Evolutionary conservation across 1,140 invertebrate genomes (phyloP).

Genomic region (Lepidurus couesii): DNA sequence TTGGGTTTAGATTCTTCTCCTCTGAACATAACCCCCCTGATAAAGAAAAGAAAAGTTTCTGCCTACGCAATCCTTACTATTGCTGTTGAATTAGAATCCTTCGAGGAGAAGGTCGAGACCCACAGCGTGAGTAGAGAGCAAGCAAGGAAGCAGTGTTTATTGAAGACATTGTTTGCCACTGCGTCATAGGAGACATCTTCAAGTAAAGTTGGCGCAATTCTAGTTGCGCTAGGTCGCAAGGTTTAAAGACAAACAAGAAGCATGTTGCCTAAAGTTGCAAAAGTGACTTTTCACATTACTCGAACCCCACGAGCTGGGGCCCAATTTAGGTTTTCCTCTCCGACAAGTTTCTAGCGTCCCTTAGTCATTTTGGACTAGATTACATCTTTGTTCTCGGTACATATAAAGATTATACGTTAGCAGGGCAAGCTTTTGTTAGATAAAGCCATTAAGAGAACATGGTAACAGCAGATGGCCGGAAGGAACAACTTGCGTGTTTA

Average conservation of each 20-base stretch:
- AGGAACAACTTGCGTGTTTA: not conserved
- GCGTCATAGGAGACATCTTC: not conserved
- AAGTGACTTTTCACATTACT: not conserved
- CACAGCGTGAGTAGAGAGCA: not conserved
- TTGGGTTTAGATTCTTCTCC: too few species aligned
- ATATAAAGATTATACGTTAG: not conserved
- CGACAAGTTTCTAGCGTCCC: not conserved
- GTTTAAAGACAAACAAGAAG: slow-evolving; percentile 20
- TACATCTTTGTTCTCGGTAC: not conserved
- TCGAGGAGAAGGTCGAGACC: not conserved
- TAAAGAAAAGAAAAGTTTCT: too few species aligned
- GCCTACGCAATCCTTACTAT: not conserved
- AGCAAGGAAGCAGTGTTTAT: not conserved
- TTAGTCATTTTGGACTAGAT: not conserved
- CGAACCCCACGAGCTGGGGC: not conserved
- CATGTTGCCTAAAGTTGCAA: not conserved
- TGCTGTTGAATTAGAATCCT: not conserved
- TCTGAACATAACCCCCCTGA: too few species aligned
- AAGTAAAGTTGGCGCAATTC: not conserved
- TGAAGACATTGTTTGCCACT: not conserved
- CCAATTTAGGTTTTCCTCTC: not conserved
- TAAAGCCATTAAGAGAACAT: not conserved
- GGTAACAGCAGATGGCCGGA: not conserved
- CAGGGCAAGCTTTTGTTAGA: not conserved
- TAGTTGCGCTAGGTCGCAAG: not conserved